Percentiles rank a stretch among this genome's conserved stretches.
Evolutionary conservation across 1,140 invertebrate species (phyloP).

Genomic region (Melitaea cinxia): DNA sequence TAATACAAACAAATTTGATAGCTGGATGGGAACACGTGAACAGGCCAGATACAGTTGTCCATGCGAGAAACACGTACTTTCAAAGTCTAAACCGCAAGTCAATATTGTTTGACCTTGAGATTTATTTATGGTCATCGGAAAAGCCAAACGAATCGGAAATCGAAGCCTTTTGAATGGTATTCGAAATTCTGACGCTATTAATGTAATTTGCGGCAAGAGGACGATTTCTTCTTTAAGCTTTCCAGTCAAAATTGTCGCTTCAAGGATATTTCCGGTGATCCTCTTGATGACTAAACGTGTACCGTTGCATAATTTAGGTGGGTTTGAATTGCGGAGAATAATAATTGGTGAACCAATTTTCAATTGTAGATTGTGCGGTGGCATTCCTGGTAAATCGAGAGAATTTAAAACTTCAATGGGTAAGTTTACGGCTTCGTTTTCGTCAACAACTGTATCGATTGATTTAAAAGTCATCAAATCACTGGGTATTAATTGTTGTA

Average conservation of each 20-base stretch:
- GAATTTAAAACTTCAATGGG: constrained; percentile 8
- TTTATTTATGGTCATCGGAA: constrained; percentile 82
- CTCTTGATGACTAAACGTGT: background rate
- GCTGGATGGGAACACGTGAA: too few relatives aligned
- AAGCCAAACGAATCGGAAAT: constrained; percentile 70
- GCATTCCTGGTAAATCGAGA: background rate
- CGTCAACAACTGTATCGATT: constrained; percentile 7
- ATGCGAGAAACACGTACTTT: constrained; percentile 48
- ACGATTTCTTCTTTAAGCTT: constrained; percentile 73
- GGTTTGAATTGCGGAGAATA: background rate
- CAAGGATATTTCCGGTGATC: constrained; percentile 38
- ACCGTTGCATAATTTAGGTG: constrained; percentile 4
- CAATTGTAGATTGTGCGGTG: background rate
- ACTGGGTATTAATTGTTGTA: constrained; percentile 36
- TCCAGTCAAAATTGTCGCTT: constrained; percentile 73
- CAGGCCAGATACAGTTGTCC: constrained; percentile 59
- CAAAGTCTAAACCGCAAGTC: constrained; percentile 64
- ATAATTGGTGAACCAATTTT: background rate
- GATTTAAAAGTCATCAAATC: constrained; percentile 32
- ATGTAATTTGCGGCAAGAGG: constrained; percentile 68
- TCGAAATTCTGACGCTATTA: constrained; percentile 67
- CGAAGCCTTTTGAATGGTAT: constrained; percentile 74
- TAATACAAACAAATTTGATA: too few relatives aligned
- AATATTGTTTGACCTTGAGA: constrained; percentile 79
- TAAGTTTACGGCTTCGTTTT: background rate